Percentiles rank a stretch among this genome's conserved stretches.
These are phyloP conservation scores for Drosophila borealis DNA, from an alignment of 2,888 invertebrate species.

Conservation along the genomic window DNA sequence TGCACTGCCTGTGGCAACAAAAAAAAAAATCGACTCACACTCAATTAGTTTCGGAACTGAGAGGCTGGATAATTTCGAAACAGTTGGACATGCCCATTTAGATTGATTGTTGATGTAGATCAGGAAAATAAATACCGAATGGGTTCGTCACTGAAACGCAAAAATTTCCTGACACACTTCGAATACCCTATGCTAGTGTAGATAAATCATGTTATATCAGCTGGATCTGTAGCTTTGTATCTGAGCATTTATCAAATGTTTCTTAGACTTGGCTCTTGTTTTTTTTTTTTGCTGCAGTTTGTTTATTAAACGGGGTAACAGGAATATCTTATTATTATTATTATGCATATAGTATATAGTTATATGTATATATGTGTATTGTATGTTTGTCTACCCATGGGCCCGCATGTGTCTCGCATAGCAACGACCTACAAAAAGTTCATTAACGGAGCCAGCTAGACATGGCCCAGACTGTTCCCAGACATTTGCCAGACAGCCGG, in stretches of 20 bases:
- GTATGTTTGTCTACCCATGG: conserved; percentile 45
- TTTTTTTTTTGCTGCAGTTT: conserved; percentile 6
- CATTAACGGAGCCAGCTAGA: conserved; percentile 85
- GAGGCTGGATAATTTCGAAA: not conserved
- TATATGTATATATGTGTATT: conserved; percentile 1
- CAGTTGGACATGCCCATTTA: conserved; percentile 1
- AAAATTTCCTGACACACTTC: conserved; percentile 1
- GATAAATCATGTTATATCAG: conserved; percentile 40
- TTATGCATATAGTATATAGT: conserved; percentile 3
- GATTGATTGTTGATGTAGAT: conserved; percentile 10
- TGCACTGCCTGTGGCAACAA: not conserved
- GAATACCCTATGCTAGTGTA: conserved; percentile 1
- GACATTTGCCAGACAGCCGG: conserved; percentile 77
- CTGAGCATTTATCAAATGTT: conserved; percentile 39
- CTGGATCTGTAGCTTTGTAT: conserved; percentile 1
- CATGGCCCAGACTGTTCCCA: conserved; percentile 85
- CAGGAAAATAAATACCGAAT: not conserved
- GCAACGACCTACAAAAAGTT: conserved; percentile 85
- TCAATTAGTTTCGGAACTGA: not conserved
- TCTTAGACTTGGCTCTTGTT: conserved; percentile 19
- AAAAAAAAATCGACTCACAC: not conserved
- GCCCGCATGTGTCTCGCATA: conserved; percentile 69
- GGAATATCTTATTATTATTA: conserved; percentile 39
- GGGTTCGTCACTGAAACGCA: not conserved
- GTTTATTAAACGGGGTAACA: conserved; percentile 36